Percentiles rank a stretch among this genome's conserved stretches.
Conservation (phyloP, 2,888 invertebrate species). For the Aleiodes alternator region DNA sequence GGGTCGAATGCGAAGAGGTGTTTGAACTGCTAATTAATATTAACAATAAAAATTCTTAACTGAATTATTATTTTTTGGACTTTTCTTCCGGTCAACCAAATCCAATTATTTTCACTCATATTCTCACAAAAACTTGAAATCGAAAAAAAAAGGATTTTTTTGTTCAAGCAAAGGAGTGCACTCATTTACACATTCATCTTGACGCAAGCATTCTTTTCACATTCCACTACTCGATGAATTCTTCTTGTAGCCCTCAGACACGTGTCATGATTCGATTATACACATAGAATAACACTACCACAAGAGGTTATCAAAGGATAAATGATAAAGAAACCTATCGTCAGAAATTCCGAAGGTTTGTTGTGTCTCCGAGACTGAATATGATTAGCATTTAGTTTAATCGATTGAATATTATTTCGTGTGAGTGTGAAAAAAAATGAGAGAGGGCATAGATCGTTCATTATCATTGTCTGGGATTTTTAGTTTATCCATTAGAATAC, state of each 20-base stretch:
- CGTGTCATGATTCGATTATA: slow-evolving; percentile 16
- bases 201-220: neutral
- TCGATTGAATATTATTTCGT: slow-evolving; percentile 49
- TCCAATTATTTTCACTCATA: too few species aligned
- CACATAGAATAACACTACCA: slow-evolving; percentile 10
- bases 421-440: neutral
- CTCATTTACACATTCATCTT: too few species aligned
- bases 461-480: neutral
- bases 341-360: slow-evolving; percentile 50
- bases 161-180: neutral
- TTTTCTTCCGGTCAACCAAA: slow-evolving; percentile 41
- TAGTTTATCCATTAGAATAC: slow-evolving; percentile 34
- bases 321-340: slow-evolving; percentile 38
- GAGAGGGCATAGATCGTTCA: neutral
- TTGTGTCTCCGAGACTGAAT: slow-evolving; percentile 54
- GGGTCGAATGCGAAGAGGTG: too few species aligned
- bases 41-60: neutral
- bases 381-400: slow-evolving; percentile 51
- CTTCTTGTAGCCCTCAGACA: too few species aligned
- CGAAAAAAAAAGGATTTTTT: too few species aligned
- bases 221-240: too few species aligned
- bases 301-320: slow-evolving; percentile 56
- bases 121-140: too few species aligned
- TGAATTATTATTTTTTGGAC: too few species aligned
- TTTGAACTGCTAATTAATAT: too few species aligned